These are phyloP conservation scores for Pheosia tremula DNA, from an alignment of 2,888 invertebrate genomes.

Conservation along the genomic window DNA sequence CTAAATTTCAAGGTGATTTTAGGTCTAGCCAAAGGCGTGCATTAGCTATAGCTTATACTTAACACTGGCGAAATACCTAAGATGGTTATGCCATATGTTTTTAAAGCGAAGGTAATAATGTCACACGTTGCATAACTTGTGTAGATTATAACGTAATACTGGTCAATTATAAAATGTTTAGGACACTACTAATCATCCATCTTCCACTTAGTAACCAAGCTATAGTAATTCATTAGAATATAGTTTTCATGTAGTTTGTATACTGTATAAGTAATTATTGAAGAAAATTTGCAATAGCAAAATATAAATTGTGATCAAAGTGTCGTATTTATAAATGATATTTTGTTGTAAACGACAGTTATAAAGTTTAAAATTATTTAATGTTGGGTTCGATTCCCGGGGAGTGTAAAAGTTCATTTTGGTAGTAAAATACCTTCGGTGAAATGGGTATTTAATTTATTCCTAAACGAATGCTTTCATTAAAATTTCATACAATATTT, in stretches of 20 bases:
- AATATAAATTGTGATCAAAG: too few species aligned
- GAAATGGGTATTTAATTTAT: background rate
- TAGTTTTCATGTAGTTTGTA: background rate
- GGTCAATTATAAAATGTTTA: conserved; percentile 4
- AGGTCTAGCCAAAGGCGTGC: too few species aligned
- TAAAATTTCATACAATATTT: background rate
- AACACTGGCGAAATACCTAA: too few species aligned
- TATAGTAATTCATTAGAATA: background rate
- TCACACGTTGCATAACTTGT: background rate
- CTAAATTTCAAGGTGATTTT: too few species aligned
- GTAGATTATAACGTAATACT: background rate
- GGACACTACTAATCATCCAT: background rate
- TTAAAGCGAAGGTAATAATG: too few species aligned
- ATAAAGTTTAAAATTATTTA: too few species aligned
- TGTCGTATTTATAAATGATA: too few species aligned
- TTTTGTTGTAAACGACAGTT: too few species aligned
- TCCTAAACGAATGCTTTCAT: background rate
- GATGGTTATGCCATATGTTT: too few species aligned
- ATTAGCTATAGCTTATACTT: too few species aligned
- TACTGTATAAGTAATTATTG: background rate
- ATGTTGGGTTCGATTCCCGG: too few species aligned
- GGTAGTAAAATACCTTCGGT: background rate
- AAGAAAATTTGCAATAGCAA: background rate
- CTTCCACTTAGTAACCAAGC: background rate
- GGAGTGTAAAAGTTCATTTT: too few species aligned